These are phyloP conservation scores for Alouatta palliata DNA, from an alignment of 2,113 vertebrate species.

Conservation along the genomic window DNA sequence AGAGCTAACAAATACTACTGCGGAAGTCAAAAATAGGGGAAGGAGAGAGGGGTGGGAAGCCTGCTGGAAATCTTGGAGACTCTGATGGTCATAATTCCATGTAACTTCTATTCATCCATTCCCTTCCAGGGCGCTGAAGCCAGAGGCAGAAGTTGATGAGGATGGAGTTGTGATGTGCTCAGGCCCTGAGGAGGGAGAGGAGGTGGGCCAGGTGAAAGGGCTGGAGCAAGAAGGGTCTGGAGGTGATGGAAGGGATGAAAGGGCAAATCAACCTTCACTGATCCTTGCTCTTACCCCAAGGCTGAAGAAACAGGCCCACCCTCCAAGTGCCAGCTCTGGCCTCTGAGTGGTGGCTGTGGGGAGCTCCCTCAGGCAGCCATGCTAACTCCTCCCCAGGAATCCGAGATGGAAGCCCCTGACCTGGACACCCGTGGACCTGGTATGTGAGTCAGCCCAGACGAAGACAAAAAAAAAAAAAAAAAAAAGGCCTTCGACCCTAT, in stretches of 20 bases:
- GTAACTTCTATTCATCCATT: not conserved
- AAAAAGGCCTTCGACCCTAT: not conserved
- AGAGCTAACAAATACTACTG: not conserved
- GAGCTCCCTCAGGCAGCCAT: constrained; percentile 81
- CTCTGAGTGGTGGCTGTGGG: constrained; percentile 79
- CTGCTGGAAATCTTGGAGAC: not conserved
- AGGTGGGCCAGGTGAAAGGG: constrained; percentile 8
- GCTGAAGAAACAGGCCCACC: constrained; percentile 36
- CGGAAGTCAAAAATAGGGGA: not conserved
- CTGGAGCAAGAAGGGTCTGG: not conserved
- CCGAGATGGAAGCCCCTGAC: constrained; percentile 61
- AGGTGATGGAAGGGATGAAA: not conserved
- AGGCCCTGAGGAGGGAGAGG: constrained; percentile 60
- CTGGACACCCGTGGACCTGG: constrained; percentile 75
- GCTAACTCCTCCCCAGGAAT: constrained; percentile 77
- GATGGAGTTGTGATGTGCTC: constrained; percentile 58
- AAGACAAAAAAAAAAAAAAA: not conserved
- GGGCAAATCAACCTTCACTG: not conserved
- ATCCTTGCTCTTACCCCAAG: constrained; percentile 46
- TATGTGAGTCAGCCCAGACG: constrained; percentile 22
- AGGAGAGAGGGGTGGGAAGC: not conserved
- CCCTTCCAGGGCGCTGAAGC: constrained; percentile 61
- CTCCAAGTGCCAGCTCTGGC: constrained; percentile 58
- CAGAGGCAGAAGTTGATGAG: constrained; percentile 62
- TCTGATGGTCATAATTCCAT: not conserved